Evolutionary conservation across 2,113 vertebrate species (phyloP).

Genomic region (Heteronetta atricapilla): DNA sequence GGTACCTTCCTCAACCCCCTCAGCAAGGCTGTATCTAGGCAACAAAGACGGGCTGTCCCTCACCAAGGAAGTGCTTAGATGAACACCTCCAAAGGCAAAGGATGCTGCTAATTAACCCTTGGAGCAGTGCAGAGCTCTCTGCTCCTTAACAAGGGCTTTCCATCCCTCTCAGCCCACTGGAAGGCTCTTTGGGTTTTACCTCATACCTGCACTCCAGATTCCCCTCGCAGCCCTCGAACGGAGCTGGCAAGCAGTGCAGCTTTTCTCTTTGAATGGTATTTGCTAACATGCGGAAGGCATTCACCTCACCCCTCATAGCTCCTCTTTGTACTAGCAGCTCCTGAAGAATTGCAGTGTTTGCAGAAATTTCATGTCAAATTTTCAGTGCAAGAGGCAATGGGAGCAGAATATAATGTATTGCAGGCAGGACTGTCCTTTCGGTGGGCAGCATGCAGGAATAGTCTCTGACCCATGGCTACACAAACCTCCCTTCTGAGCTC

Average conservation of each 20-base stretch:
- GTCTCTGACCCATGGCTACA: background rate
- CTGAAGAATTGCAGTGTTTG: fast-evolving
- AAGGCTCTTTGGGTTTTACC: background rate
- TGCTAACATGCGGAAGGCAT: background rate
- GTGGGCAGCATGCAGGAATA: background rate
- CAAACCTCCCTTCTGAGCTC: background rate
- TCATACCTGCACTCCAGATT: background rate
- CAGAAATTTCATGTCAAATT: background rate
- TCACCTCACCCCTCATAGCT: background rate
- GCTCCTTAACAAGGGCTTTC: background rate
- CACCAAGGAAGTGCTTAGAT: background rate
- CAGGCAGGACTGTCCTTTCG: background rate
- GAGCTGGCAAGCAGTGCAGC: background rate
- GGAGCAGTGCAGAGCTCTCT: background rate
- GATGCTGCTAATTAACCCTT: constrained; percentile 44
- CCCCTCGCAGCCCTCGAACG: background rate
- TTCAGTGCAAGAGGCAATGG: fast-evolving
- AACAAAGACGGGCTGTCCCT: constrained; percentile 4
- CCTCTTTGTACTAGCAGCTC: background rate
- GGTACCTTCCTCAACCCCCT: constrained; percentile 8
- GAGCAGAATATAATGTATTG: background rate
- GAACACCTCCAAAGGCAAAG: constrained; percentile 25
- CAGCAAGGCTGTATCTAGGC: constrained; percentile 30
- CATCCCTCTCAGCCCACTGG: background rate
- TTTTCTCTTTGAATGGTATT: background rate